Conservation (phyloP, 2,888 invertebrate species). For the Tubulanus polymorphus region DNA sequence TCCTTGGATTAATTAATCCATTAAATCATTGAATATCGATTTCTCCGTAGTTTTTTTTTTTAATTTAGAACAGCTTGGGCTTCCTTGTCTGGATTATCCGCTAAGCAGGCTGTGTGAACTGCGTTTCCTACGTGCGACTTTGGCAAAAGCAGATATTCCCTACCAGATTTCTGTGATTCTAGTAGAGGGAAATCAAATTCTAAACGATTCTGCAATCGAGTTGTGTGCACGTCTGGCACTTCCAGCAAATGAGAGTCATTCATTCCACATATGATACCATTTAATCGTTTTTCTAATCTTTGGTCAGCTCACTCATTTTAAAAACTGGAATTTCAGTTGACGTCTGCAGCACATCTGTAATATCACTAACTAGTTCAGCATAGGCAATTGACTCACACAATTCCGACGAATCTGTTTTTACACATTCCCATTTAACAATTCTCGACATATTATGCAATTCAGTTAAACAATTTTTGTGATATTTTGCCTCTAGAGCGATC, state of each 20-base stretch:
- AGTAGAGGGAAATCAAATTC: background rate
- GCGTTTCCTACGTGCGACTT: background rate
- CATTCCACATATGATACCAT: too few species aligned
- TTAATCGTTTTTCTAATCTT: too few species aligned
- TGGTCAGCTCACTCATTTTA: too few species aligned
- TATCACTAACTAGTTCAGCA: too few species aligned
- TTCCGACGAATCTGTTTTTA: too few species aligned
- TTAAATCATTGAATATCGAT: background rate
- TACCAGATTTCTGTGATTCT: background rate
- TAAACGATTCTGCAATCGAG: slow-evolving; percentile 1
- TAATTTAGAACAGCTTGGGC: background rate
- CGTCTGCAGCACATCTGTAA: too few species aligned
- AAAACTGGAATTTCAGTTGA: too few species aligned
- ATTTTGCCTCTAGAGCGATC: background rate
- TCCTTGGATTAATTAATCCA: too few species aligned
- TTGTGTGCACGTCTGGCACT: background rate
- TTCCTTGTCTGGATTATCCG: background rate
- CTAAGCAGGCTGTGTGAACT: background rate
- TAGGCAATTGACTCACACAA: too few species aligned
- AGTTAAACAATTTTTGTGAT: background rate
- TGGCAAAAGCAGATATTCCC: background rate
- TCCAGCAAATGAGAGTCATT: too few species aligned
- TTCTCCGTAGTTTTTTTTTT: background rate
- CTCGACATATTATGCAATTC: background rate
- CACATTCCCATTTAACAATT: too few species aligned